These are phyloP conservation scores for Anoplius nigerrimus DNA, from an alignment of 2,888 invertebrate genomes.

Conservation along the genomic window DNA sequence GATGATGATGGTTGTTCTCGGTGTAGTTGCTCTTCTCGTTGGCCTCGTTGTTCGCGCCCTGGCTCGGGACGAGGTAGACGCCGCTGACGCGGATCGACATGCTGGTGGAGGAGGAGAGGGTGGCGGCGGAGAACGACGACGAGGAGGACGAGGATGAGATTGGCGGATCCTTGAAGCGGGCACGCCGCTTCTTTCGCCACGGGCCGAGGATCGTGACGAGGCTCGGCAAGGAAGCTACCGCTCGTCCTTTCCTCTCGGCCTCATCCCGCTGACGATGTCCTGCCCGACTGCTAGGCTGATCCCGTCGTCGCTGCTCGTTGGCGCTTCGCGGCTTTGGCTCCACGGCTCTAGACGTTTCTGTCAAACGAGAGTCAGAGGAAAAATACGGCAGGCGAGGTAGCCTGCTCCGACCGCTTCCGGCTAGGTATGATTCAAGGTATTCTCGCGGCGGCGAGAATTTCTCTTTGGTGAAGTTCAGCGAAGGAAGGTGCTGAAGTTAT, in stretches of 20 bases:
- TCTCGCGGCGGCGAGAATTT: too few species aligned
- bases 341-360: conserved; percentile 27
- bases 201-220: conserved; percentile 55
- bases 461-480: too few species aligned
- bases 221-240: conserved; percentile 56
- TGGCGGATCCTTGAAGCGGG: conserved; percentile 46
- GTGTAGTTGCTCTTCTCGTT: conserved; percentile 35
- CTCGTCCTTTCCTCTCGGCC: conserved; percentile 34
- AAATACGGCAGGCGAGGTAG: too few species aligned
- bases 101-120: conserved; percentile 30
- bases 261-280: not conserved
- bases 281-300: not conserved
- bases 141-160: conserved; percentile 8
- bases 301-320: not conserved
- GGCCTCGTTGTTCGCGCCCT: conserved; percentile 51
- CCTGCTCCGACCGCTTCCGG: too few species aligned
- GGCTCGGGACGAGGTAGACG: conserved; percentile 70
- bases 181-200: conserved; percentile 51
- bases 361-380: too few species aligned
- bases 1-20: conserved; percentile 11
- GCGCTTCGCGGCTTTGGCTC: conserved; percentile 2
- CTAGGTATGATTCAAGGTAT: too few species aligned
- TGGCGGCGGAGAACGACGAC: not conserved
- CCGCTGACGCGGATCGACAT: conserved; percentile 74
- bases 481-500: too few species aligned